Base-by-base conservation (phyloP, 2,113 vertebrate genomes). In the Pampusana beccarii region DNA sequence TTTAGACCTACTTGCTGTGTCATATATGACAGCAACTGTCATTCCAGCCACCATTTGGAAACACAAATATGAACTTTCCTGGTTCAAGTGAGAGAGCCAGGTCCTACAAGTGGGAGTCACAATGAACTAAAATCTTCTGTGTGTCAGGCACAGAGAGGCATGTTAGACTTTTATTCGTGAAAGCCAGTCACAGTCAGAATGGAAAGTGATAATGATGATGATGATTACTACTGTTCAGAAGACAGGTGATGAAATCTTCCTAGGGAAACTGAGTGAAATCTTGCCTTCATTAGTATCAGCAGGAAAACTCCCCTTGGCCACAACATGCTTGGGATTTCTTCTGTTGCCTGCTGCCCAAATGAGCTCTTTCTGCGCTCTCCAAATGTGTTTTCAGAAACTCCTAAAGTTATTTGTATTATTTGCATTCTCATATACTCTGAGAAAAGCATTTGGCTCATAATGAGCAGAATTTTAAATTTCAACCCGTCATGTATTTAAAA, bases 401-500 rank as follows among this genome's bases (percentile, higher is more conserved):
- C n/a, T 80, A 18, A 51, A 86, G 21, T 50, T 80, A 65, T 88
- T 88, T 93, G 9, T 72, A 11, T 38, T 86, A n/a, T 50, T 36
- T 72, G 9, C 64, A 69, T 57, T 54, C 60, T 85, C 46, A 80
- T 66, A 65, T 31, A 58, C 25, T 73, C 42, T 56, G 56, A 77
- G 19, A 65, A 88, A 75, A 72, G 2, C 16, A 51, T 65, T 61
- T 66, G 62, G 8, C 14, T 92, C 21, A 70, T 29, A 58, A 38
- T 16, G 28, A 71, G 33, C 8, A 57, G 19, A 77, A 60, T 80
- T 92, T 96, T 80, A 53, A 73, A 92, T 85, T 95, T 91, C 86
- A 84, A 46, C 29, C 80, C 14, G n/a, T 95, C 64, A 36, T 66
- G 18, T 94, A 71, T 82, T 88, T 80, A 94, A 95, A 96, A 93